These are phyloP conservation scores for Orthosia gracilis DNA, from an alignment of 2,888 invertebrate genomes.

Conservation along the genomic window DNA sequence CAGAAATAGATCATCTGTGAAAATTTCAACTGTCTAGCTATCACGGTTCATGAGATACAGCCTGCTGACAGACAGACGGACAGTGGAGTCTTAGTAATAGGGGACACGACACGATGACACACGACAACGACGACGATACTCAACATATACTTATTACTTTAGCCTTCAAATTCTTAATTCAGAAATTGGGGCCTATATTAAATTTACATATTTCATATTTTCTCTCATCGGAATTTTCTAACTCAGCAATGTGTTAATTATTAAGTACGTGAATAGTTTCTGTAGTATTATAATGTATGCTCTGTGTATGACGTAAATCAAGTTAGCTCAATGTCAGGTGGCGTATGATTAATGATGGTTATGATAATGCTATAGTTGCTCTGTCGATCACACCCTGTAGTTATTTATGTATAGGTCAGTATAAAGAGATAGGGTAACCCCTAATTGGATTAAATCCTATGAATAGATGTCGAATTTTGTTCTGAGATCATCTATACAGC, in stretches of 20 bases:
- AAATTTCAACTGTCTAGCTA: too few species aligned
- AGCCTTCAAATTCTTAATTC: background rate
- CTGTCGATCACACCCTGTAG: slow-evolving; percentile 34
- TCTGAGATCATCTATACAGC: background rate
- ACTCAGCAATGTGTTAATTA: background rate
- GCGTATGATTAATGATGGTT: slow-evolving; percentile 61
- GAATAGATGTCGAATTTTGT: slow-evolving; percentile 38
- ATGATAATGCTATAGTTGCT: slow-evolving; percentile 48
- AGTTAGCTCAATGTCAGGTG: slow-evolving; percentile 63
- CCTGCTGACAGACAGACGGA: too few species aligned
- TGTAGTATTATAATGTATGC: slow-evolving; percentile 8
- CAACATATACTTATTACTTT: too few species aligned
- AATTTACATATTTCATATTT: background rate
- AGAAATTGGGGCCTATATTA: background rate
- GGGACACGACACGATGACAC: too few species aligned
- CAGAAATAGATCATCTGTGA: too few species aligned
- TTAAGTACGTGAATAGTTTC: slow-evolving; percentile 11
- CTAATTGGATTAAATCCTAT: slow-evolving; percentile 14
- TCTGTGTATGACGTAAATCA: slow-evolving; percentile 58
- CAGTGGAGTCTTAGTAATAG: too few species aligned
- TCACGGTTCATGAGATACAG: too few species aligned
- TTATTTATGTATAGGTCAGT: background rate
- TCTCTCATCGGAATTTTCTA: background rate
- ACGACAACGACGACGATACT: too few species aligned
- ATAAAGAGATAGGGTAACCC: background rate